A percentile compares a stretch with the other conserved stretches of the same genome.
Conservation (phyloP, 2,797 vertebrate species). For the Pangasius larnaudii region DNA sequence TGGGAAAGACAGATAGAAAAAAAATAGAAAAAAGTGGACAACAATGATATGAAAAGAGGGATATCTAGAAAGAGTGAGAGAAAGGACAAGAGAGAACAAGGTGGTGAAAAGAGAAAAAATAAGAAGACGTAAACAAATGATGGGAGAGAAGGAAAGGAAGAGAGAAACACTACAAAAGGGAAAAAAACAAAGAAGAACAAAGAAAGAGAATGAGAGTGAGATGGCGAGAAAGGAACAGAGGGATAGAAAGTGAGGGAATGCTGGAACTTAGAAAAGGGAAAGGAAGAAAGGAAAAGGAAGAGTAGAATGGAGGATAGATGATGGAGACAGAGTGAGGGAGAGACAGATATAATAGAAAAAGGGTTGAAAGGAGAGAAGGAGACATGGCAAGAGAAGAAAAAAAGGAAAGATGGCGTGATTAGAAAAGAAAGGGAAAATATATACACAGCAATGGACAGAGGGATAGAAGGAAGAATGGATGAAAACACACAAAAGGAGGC, state of each 20-base stretch:
- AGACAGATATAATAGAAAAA: not conserved
- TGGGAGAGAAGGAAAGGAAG: not conserved
- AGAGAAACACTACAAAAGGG: not conserved
- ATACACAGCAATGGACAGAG: not conserved
- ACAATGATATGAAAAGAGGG: not conserved
- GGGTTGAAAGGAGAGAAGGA: not conserved
- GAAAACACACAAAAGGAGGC: not conserved
- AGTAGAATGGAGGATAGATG: not conserved
- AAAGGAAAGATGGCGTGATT: not conserved
- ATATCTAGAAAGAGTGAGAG: not conserved
- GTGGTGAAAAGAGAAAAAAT: not conserved
- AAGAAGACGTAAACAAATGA: not conserved
- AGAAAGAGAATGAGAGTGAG: not conserved
- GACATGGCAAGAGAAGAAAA: not conserved
- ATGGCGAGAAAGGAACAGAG: not conserved
- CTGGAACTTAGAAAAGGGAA: not conserved
- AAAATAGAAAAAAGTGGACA: not conserved
- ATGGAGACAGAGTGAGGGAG: not conserved
- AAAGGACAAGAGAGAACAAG: not conserved
- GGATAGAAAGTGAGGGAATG: not conserved
- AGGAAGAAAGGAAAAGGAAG: not conserved
- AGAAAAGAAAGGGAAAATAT: not conserved
- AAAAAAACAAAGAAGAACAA: not conserved
- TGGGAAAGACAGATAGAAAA: not conserved
- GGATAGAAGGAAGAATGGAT: not conserved